A percentile compares a stretch with the other conserved stretches of the same genome.
These are phyloP conservation scores for Nipponia nippon DNA, from an alignment of 2,113 vertebrate species.

Conservation along the genomic window DNA sequence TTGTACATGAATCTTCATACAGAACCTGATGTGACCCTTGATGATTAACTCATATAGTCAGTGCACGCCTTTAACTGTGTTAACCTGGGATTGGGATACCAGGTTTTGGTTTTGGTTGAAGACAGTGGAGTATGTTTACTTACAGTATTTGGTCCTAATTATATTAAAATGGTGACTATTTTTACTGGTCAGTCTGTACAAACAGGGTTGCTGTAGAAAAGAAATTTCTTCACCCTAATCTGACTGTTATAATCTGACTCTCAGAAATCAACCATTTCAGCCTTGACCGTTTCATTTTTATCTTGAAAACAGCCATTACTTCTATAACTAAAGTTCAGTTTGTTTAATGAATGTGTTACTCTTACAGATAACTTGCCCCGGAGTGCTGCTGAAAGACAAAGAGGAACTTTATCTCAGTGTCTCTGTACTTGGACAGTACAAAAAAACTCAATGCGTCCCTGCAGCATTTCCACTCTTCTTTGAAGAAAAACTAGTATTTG, in stretches of 20 bases:
- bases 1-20: background rate
- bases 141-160: background rate
- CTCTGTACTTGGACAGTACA: conserved; percentile 86
- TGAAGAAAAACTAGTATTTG: conserved; percentile 87
- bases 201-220: background rate
- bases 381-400: conserved; percentile 78
- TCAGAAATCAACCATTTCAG: background rate
- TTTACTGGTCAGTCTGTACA: background rate
- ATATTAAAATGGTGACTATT: background rate
- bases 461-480: conserved; percentile 85
- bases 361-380: conserved; percentile 88
- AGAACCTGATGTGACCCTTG: background rate
- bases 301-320: conserved; percentile 5
- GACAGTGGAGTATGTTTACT: background rate
- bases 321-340: background rate
- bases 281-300: conserved; percentile 16
- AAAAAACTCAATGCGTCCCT: conserved; percentile 81
- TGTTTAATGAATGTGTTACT: conserved; percentile 33
- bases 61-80: background rate
- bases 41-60: background rate
- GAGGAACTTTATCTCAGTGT: conserved; percentile 86
- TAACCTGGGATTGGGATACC: background rate
- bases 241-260: background rate
- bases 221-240: background rate
- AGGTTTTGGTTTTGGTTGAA: background rate